Evolutionary conservation across 2,888 invertebrate species (phyloP).

Genomic region (Trissonchulus sp.): DNA sequence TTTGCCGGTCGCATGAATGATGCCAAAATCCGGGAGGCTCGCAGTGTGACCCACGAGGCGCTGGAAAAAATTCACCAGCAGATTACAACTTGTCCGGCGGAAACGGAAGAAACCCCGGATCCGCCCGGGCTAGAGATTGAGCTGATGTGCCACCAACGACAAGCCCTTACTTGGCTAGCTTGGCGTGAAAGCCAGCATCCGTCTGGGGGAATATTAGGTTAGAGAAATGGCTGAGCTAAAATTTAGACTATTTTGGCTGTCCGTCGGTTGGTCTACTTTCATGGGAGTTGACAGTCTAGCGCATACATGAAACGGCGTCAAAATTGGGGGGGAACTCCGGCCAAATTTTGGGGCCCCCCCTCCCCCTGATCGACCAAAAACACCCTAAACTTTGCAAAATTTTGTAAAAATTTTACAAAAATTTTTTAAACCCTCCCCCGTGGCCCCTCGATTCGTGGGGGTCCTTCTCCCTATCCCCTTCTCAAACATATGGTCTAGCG

Average conservation of each 20-base stretch:
- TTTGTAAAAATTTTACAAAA: too few species aligned
- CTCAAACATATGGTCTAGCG: too few species aligned
- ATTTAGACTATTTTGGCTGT: neutral
- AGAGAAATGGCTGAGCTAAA: too few species aligned
- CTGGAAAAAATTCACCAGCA: constrained; percentile 40
- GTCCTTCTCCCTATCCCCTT: too few species aligned
- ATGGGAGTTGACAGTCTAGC: neutral
- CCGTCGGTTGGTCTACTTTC: neutral
- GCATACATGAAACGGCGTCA: too few species aligned
- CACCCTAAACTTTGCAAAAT: too few species aligned
- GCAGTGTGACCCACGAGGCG: constrained; percentile 38
- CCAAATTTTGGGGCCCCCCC: too few species aligned
- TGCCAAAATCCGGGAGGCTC: constrained; percentile 37
- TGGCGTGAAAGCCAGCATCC: constrained; percentile 78
- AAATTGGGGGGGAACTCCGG: too few species aligned
- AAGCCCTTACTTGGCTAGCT: constrained; percentile 76
- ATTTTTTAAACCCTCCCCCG: neutral
- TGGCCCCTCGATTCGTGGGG: neutral
- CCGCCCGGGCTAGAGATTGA: constrained; percentile 22
- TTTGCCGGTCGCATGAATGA: constrained; percentile 48
- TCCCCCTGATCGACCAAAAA: too few species aligned
- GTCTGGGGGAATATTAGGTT: constrained; percentile 80
- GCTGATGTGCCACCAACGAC: constrained; percentile 74
- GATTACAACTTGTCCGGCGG: constrained; percentile 23
- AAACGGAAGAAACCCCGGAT: constrained; percentile 25